A percentile compares a stretch with the other conserved stretches of the same genome.
Evolutionary conservation across 2,113 vertebrate genomes (phyloP).

Genomic region (Eulacestoma nigropectus): DNA sequence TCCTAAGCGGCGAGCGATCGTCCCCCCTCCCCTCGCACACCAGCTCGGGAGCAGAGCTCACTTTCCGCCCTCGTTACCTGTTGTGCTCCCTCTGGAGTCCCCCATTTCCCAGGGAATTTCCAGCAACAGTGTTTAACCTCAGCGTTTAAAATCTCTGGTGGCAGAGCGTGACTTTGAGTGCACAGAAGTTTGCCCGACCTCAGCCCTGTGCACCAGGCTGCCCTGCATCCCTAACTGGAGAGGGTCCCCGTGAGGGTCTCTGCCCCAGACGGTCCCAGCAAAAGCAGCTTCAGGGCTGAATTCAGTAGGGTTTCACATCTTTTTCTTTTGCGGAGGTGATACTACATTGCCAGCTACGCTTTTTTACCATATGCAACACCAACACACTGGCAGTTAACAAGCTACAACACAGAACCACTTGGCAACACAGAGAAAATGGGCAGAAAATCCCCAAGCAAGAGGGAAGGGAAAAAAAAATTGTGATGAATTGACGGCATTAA

Average conservation of each 20-base stretch:
- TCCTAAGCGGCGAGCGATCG: not conserved
- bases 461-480: not conserved
- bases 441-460: constrained; percentile 36
- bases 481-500: not conserved
- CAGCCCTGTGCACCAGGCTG: not conserved
- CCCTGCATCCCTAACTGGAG: not conserved
- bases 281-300: not conserved
- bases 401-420: constrained; percentile 60
- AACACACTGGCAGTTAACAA: constrained; percentile 57
- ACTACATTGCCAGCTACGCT: constrained; percentile 44
- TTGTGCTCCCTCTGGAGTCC: not conserved
- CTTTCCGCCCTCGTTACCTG: not conserved
- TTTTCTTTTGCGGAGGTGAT: constrained; percentile 51
- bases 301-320: constrained; percentile 11
- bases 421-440: constrained; percentile 45
- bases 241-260: not conserved
- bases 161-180: not conserved
- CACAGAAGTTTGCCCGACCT: not conserved
- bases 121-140: not conserved
- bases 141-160: not conserved
- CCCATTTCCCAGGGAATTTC: not conserved
- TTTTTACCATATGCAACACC: constrained; percentile 59
- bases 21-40: no score
- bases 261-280: not conserved
- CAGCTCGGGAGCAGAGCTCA: fast-evolving